Conservation (phyloP, 2,797 vertebrate species). For the Neomorphus geoffroyi region DNA sequence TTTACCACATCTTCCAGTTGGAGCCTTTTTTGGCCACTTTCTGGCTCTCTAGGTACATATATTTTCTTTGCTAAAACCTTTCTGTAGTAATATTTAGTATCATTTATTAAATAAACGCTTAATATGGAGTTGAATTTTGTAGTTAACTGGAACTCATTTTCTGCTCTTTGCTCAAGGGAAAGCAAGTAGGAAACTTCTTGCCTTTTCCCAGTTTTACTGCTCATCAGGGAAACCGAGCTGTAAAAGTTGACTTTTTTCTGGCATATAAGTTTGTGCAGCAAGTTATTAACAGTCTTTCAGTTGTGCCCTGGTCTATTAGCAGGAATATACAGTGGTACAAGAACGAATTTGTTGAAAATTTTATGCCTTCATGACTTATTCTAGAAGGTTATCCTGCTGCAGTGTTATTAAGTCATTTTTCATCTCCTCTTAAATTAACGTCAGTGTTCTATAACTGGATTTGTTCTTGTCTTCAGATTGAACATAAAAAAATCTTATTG, state of each 20-base stretch:
- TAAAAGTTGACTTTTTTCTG: background rate
- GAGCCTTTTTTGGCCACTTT: background rate
- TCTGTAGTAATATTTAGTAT: background rate
- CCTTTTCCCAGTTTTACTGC: background rate
- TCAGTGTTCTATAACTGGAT: conserved; percentile 70
- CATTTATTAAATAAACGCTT: conserved; percentile 13
- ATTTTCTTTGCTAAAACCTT: conserved; percentile 1
- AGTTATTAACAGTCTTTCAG: conserved; percentile 56
- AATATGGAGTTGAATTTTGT: conserved; percentile 40
- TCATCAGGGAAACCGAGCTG: background rate
- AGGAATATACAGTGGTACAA: conserved; percentile 61
- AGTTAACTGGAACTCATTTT: conserved; percentile 46
- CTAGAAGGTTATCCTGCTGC: conserved; percentile 65
- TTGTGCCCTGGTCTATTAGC: conserved; percentile 59
- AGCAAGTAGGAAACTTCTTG: conserved; percentile 8
- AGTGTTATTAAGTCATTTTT: conserved; percentile 77
- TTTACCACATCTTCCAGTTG: background rate
- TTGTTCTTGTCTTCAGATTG: conserved; percentile 73
- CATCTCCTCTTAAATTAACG: conserved; percentile 74
- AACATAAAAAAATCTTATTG: conserved; percentile 64
- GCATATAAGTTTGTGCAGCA: conserved; percentile 43
- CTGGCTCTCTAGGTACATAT: background rate
- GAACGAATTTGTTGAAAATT: conserved; percentile 75
- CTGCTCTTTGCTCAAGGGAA: conserved; percentile 41
- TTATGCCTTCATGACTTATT: conserved; percentile 69